Percentiles rank a stretch among this genome's conserved stretches.
These are phyloP conservation scores for Melanophora roralis DNA, from an alignment of 2,888 invertebrate species.

Conservation along the genomic window DNA sequence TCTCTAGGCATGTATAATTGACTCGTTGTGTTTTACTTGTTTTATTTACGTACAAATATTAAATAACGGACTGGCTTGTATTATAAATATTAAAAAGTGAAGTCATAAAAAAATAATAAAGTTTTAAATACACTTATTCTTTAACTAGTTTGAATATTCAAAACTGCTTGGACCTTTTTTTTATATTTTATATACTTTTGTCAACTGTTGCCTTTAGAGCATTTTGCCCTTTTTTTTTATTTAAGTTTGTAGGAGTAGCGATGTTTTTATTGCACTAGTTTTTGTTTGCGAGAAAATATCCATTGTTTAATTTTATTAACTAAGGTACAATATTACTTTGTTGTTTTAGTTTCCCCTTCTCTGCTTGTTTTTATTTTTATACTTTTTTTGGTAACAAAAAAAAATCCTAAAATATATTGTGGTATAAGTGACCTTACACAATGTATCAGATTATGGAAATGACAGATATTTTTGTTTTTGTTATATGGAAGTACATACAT, in stretches of 20 bases:
- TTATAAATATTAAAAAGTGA: slow-evolving; percentile 3
- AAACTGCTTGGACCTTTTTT: neutral
- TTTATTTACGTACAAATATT: too few relatives aligned
- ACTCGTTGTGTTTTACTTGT: too few relatives aligned
- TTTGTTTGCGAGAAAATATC: neutral
- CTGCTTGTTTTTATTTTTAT: neutral
- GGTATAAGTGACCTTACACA: slow-evolving; percentile 44
- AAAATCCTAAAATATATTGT: slow-evolving; percentile 31
- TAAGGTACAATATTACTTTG: neutral
- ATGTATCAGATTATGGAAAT: slow-evolving; percentile 50
- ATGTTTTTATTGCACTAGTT: neutral
- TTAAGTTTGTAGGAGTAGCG: slow-evolving; percentile 27
- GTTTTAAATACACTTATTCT: neutral
- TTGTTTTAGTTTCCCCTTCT: neutral
- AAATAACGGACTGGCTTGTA: slow-evolving; percentile 9
- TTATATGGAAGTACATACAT: too few relatives aligned
- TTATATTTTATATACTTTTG: neutral
- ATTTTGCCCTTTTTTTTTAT: neutral
- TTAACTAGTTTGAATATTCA: neutral
- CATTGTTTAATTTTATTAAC: slow-evolving; percentile 22
- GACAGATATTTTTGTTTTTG: slow-evolving; percentile 14
- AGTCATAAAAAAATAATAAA: neutral
- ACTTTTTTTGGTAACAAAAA: neutral
- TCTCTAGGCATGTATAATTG: too few relatives aligned
- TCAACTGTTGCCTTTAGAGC: slow-evolving; percentile 25